phyloP scores from a whole-genome alignment of 2,888 invertebrate species.

The Microctonus brassicae region DNA sequence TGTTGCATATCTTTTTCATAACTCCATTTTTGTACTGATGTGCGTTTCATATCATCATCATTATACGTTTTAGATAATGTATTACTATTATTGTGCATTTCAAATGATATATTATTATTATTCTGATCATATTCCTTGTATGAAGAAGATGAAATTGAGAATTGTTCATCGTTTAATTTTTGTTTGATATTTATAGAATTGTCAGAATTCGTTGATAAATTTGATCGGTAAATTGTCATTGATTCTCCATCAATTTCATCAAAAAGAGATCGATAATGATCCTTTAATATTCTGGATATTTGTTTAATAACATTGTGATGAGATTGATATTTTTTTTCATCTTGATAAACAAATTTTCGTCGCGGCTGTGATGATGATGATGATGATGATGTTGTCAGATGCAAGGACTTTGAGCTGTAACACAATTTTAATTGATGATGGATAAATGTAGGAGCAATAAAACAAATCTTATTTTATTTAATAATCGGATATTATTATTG shows the following conservation, averaged over 20 bases:
- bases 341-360: neutral
- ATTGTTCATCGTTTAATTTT: neutral
- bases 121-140: neutral
- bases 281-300: slow-evolving; percentile 6
- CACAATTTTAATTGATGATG: slow-evolving; percentile 1
- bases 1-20: neutral
- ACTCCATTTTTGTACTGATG: neutral
- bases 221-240: neutral
- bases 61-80: too few species aligned
- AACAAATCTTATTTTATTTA: neutral
- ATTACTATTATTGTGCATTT: too few species aligned
- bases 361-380: neutral
- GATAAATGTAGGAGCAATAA: neutral
- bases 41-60: too few species aligned
- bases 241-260: neutral
- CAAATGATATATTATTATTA: neutral
- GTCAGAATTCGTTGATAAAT: neutral
- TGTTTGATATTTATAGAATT: neutral
- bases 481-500: slow-evolving; percentile 22
- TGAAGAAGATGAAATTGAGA: neutral
- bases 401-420: slow-evolving; percentile 6
- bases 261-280: neutral
- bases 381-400: neutral
- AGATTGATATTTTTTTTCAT: neutral
- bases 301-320: slow-evolving; percentile 1